A percentile compares a stretch with the other conserved stretches of the same genome.
These are phyloP conservation scores for Meandrusa payeni DNA, from an alignment of 2,888 invertebrate genomes.

Conservation along the genomic window DNA sequence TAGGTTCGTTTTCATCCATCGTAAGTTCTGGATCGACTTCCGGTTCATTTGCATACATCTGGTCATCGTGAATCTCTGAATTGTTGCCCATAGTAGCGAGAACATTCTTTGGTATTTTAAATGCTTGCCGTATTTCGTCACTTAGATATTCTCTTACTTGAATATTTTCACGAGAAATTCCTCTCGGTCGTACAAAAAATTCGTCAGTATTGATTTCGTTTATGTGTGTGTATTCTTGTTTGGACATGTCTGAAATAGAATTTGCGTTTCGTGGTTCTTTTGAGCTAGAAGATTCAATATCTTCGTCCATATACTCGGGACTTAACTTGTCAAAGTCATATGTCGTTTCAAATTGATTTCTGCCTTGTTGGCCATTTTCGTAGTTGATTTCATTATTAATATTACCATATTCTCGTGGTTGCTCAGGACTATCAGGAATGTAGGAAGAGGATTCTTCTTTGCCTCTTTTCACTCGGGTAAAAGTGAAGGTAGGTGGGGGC, in stretches of 20 bases:
- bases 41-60: slow-evolving; percentile 59
- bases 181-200: slow-evolving; percentile 91
- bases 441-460: slow-evolving; percentile 67
- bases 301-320: slow-evolving; percentile 79
- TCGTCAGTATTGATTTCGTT: slow-evolving; percentile 94
- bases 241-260: slow-evolving; percentile 56
- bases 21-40: slow-evolving; percentile 64
- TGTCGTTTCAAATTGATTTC: slow-evolving; percentile 58
- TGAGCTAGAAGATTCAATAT: slow-evolving; percentile 43
- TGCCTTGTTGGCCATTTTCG: slow-evolving; percentile 60
- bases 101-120: slow-evolving; percentile 84
- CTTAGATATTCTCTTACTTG: slow-evolving; percentile 89
- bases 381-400: slow-evolving; percentile 48
- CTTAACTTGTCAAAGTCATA: slow-evolving; percentile 81
- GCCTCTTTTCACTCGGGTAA: slow-evolving; percentile 82
- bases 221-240: slow-evolving; percentile 78
- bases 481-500: slow-evolving; percentile 82
- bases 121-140: slow-evolving; percentile 89
- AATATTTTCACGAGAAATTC: slow-evolving; percentile 91
- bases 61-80: slow-evolving; percentile 50
- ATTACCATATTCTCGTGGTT: slow-evolving; percentile 73
- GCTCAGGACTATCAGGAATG: slow-evolving; percentile 62
- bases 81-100: slow-evolving; percentile 81
- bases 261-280: slow-evolving; percentile 44
- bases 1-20: slow-evolving; percentile 56